Conservation (phyloP, 2,113 vertebrate species). For the Chroicocephalus ridibundus region DNA sequence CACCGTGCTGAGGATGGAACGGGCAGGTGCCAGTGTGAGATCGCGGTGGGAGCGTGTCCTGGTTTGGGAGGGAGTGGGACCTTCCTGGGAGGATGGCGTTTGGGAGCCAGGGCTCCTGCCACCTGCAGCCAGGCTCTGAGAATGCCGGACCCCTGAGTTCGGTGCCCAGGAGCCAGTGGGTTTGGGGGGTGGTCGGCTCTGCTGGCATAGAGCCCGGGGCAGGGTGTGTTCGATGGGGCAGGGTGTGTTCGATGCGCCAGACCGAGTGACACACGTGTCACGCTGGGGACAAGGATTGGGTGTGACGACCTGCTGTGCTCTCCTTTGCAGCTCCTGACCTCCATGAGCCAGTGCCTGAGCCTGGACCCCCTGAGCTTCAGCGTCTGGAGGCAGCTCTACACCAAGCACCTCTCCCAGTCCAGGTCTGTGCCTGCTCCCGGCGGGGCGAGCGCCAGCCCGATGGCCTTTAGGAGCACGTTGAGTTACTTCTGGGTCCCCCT, state of each 20-base stretch:
- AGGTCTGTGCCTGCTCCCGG: slow-evolving; percentile 70
- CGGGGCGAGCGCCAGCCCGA: neutral
- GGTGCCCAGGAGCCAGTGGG: fast-evolving
- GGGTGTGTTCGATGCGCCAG: fast-evolving
- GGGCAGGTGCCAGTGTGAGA: neutral
- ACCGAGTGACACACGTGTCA: fast-evolving
- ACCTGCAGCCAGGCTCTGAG: neutral
- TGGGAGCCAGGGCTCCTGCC: neutral
- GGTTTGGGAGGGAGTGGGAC: neutral
- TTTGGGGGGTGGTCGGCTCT: too few species aligned
- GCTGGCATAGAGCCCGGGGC: fast-evolving
- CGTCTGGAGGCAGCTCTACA: slow-evolving; percentile 94
- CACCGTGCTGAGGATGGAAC: neutral
- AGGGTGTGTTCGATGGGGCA: fast-evolving
- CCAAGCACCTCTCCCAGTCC: slow-evolving; percentile 91
- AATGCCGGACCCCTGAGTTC: fast-evolving
- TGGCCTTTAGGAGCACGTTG: fast-evolving
- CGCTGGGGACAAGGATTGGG: fast-evolving
- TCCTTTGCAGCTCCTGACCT: slow-evolving; percentile 81
- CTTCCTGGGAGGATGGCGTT: neutral
- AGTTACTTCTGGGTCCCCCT: neutral
- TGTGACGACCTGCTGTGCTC: neutral
- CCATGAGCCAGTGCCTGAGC: slow-evolving; percentile 88
- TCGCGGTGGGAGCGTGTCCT: neutral
- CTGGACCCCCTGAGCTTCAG: slow-evolving; percentile 86